phyloP scores from a whole-genome alignment of 2,113 vertebrate genomes.

The Carettochelys insculpta region DNA sequence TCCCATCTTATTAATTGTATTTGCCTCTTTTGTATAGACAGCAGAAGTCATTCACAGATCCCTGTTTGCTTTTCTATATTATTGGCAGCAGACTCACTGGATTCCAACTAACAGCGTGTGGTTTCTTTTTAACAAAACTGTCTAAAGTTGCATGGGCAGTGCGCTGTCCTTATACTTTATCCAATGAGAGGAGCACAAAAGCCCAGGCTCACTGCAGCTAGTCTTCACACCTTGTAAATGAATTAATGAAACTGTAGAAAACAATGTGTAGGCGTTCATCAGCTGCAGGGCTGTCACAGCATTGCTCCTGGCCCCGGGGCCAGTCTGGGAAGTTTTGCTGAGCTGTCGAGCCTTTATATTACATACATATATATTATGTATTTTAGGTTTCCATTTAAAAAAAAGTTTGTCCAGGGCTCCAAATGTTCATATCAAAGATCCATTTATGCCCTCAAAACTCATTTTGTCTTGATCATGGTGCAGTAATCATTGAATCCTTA shows the following conservation, averaged over 20 bases:
- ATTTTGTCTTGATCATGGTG: not conserved
- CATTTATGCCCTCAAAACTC: rapidly evolving
- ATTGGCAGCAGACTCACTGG: not conserved
- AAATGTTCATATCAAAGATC: not conserved
- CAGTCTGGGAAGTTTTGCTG: not conserved
- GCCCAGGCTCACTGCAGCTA: not conserved
- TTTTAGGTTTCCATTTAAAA: not conserved
- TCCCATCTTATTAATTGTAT: not conserved
- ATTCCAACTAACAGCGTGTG: not conserved
- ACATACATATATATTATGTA: not conserved
- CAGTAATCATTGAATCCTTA: rapidly evolving
- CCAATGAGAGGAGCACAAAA: not conserved
- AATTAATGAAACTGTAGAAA: not conserved
- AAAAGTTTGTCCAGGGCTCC: not conserved
- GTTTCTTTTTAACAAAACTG: not conserved
- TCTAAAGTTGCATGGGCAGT: not conserved
- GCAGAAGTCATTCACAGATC: not conserved
- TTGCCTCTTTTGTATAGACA: not conserved
- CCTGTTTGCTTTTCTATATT: not conserved
- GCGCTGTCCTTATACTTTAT: not conserved
- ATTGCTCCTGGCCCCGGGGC: not conserved
- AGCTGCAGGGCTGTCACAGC: not conserved
- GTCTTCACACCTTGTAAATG: not conserved
- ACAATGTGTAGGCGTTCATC: not conserved
- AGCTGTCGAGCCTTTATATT: not conserved